A percentile compares a stretch with the other conserved stretches of the same genome.
Evolutionary conservation across 1,140 invertebrate genomes (phyloP).

Genomic region (Agrilus planipennis): DNA sequence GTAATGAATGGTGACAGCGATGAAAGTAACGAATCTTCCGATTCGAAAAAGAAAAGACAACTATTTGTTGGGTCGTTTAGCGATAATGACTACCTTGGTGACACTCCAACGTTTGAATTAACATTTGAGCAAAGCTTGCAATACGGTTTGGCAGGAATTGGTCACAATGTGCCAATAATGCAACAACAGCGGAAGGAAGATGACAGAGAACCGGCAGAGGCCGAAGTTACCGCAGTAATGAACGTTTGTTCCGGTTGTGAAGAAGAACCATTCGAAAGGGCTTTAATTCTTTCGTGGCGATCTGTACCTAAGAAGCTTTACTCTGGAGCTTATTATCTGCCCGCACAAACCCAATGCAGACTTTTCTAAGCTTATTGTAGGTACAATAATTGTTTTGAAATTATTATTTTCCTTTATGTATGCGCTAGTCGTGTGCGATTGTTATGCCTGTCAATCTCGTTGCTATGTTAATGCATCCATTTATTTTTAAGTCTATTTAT

Average conservation of each 20-base stretch:
- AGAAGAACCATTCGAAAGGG: conserved; percentile 63
- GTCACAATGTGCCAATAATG: conserved; percentile 43
- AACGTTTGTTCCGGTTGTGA: conserved; percentile 60
- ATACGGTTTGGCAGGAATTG: conserved; percentile 54
- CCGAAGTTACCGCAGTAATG: conserved; percentile 66
- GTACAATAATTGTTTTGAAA: conserved; percentile 15
- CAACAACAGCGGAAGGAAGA: conserved; percentile 40
- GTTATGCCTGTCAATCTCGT: too few relatives aligned
- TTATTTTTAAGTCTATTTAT: too few relatives aligned
- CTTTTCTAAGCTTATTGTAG: conserved; percentile 48
- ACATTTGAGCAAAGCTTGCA: conserved; percentile 39
- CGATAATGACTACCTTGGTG: too few relatives aligned
- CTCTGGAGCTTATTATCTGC: conserved; percentile 55
- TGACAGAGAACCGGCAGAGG: conserved; percentile 69
- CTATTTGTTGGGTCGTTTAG: conserved; percentile 53
- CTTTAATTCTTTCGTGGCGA: conserved; percentile 62
- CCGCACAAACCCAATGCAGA: conserved; percentile 52
- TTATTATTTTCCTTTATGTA: neutral
- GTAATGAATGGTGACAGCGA: conserved; percentile 29
- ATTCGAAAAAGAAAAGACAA: conserved; percentile 48
- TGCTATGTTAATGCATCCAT: too few relatives aligned
- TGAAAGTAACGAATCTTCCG: conserved; percentile 9
- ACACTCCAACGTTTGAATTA: conserved; percentile 38
- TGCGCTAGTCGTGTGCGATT: neutral
- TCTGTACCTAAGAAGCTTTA: conserved; percentile 57